Base-by-base conservation (phyloP, 2,797 vertebrate species). In the Myotis daubentonii region DNA sequence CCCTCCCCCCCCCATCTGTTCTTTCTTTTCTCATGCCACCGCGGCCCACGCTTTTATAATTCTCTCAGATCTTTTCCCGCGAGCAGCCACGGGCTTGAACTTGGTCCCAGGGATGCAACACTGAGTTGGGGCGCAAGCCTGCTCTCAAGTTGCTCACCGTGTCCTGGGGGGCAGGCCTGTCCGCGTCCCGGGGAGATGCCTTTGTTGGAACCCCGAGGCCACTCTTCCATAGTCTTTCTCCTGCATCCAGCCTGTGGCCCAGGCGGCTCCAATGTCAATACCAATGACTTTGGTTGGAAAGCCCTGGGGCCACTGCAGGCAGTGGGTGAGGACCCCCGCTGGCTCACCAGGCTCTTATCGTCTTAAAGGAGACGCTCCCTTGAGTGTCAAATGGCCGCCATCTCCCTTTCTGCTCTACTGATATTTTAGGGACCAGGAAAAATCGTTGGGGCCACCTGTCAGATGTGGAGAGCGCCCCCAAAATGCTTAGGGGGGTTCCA, bases 171-270 rank as follows among this genome's bases (percentile, higher is more conserved):
- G 55, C 47, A 33, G 30, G 33, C 6, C 2, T 1, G 57, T 15
- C 38, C 70, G 4, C 7, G 20, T 22, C 36, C 25, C 22, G 11
- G 55, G 66, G 6, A 68, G 44, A 8, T 4, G 25, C 30, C 66
- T 89, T 51, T 4, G 12, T n/a, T 33, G 71, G 44, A 5, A 23
- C 36, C 62, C 53, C 5, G 5, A n/a, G 16, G 10, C 53, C 65
- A n/a, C n/a, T 15, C 70, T 0, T 3, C 38, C 16, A 10, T 1
- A n/a, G 62, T 2, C 9, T 49, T 36, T 19, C 20, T 51, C 66
- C n/a, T 1, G 13, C 0, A 4, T 30, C 13, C 44, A 0, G 4
- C 22, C 16, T 17, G 68, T 19, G 41, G 9, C 3, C 33, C 41
- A 62, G 51, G 15, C 0, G 30, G n/a, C 36, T n/a, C 57, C 47